Percentiles rank a stretch among this genome's conserved stretches.
phyloP scores from a whole-genome alignment of 2,888 invertebrate genomes.

The Cataglyphis albicans region DNA sequence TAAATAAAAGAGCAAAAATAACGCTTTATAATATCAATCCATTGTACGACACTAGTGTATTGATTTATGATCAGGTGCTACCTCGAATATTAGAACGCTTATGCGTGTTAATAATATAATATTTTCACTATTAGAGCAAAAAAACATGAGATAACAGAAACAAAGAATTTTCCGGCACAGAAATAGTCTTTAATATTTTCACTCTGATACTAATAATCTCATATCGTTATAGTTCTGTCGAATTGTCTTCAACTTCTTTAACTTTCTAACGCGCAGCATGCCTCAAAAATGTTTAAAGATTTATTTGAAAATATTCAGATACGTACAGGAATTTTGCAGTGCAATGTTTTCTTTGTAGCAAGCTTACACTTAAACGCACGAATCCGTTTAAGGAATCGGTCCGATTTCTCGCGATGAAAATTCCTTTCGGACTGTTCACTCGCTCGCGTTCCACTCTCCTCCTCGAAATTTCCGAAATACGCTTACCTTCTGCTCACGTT shows the following conservation, averaged over 20 bases:
- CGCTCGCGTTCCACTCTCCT: conserved; percentile 20
- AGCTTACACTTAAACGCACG: not conserved
- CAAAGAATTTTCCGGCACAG: not conserved
- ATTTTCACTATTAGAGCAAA: not conserved
- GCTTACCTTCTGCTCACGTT: conserved; percentile 39
- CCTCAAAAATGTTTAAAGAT: not conserved
- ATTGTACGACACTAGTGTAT: conserved; percentile 11
- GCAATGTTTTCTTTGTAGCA: not conserved
- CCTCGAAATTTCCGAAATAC: conserved; percentile 7
- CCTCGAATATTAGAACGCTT: not conserved
- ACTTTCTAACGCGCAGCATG: not conserved
- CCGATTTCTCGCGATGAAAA: conserved; percentile 38
- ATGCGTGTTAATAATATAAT: not conserved
- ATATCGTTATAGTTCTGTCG: not conserved
- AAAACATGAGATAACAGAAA: not conserved
- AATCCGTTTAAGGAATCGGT: conserved; percentile 11
- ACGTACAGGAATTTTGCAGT: not conserved
- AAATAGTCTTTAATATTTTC: not conserved
- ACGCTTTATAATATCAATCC: not conserved
- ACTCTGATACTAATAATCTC: not conserved
- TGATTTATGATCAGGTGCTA: not conserved
- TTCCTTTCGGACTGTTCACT: not conserved
- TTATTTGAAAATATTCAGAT: not conserved
- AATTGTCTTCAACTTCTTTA: not conserved
- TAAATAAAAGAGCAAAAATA: not conserved